Evolutionary conservation across 92 coral and sea anemone species (phyloP).

Genomic region (Palythoa heliodiscus): DNA sequence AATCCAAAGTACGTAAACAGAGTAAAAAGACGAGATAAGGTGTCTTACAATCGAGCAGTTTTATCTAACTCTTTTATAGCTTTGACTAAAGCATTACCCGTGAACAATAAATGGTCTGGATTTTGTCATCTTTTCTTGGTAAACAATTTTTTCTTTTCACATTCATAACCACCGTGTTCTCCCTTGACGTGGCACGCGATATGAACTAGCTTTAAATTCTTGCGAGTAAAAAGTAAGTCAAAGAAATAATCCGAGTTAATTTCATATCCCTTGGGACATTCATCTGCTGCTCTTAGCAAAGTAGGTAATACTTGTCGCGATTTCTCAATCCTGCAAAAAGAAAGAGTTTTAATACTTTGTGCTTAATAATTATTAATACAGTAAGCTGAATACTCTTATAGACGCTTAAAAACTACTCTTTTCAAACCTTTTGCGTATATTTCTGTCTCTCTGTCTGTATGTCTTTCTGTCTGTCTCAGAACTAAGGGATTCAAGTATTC

Average conservation of each 20-base stretch:
- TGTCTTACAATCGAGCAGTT: too few relatives aligned
- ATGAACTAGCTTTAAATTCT: constrained; percentile 92
- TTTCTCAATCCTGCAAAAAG: constrained; percentile 86
- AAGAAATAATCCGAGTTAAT: constrained; percentile 92
- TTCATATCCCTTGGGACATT: constrained; percentile 75
- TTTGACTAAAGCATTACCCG: too few relatives aligned
- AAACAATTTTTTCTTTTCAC: constrained; percentile 64
- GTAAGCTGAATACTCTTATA: not conserved
- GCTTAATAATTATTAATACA: not conserved
- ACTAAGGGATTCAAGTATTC: too few relatives aligned
- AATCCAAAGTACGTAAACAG: too few relatives aligned
- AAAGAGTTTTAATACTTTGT: not conserved
- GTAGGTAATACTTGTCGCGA: constrained; percentile 89
- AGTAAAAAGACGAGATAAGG: too few relatives aligned
- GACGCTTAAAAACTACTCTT: too few relatives aligned
- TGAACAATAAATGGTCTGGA: not conserved
- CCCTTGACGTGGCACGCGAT: constrained; percentile 92
- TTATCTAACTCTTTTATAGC: too few relatives aligned
- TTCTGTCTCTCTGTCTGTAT: not conserved
- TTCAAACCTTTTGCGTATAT: too few relatives aligned
- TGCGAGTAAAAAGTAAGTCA: constrained; percentile 79
- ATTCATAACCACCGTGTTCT: constrained; percentile 79
- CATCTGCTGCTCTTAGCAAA: constrained; percentile 67
- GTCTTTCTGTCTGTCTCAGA: not conserved
- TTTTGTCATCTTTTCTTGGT: constrained; percentile 26